Percentiles rank a stretch among this genome's conserved stretches.
phyloP scores from a whole-genome alignment of 2,113 vertebrate genomes.

The Toxotes jaculatrix region DNA sequence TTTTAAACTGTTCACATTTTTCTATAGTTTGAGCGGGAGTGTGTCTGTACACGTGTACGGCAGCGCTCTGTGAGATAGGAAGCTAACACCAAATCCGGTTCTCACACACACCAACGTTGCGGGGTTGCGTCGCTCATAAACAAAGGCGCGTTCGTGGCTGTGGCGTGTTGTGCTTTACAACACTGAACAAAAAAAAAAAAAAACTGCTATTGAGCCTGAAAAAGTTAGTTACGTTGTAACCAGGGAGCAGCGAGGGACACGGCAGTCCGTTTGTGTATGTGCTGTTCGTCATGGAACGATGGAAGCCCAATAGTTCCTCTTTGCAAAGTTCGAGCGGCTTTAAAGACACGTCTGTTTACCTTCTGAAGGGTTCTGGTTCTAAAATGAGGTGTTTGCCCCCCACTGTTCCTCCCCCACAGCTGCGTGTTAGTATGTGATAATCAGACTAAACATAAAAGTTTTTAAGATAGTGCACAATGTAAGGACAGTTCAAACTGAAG shows the following conservation, averaged over 20 bases:
- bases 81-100: conserved; percentile 3
- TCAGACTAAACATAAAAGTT: too few species aligned
- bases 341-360: too few species aligned
- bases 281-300: too few species aligned
- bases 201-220: not conserved
- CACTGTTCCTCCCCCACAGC: not conserved
- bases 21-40: not conserved
- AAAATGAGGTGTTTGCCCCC: not conserved
- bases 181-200: not conserved
- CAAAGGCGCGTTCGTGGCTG: not conserved
- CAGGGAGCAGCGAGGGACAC: not conserved
- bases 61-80: not conserved
- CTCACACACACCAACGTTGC: not conserved
- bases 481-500: too few species aligned
- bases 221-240: not conserved
- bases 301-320: not conserved
- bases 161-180: not conserved
- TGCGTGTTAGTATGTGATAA: not conserved
- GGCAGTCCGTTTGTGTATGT: not conserved
- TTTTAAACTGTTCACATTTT: rapidly evolving
- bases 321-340: not conserved
- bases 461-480: not conserved
- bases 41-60: conserved; percentile 31
- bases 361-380: too few species aligned
- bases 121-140: not conserved